Evolutionary conservation across 2,888 invertebrate genomes (phyloP).

Genomic region (Meiosimyza platycephala): DNA sequence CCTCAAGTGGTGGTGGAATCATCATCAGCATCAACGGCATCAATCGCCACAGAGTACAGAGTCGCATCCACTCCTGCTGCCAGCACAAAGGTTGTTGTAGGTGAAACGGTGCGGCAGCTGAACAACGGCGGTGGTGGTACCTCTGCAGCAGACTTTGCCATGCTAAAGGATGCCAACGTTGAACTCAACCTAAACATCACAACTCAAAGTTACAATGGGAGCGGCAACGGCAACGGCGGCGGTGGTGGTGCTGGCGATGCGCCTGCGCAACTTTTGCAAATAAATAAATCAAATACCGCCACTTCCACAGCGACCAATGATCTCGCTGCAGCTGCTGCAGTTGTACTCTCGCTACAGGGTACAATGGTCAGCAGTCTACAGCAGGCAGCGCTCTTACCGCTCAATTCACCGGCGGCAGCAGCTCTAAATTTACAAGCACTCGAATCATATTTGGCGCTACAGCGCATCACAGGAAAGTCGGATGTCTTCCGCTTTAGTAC

Average conservation of each 20-base stretch:
- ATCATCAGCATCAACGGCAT: slow-evolving; percentile 5
- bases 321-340: slow-evolving; percentile 73
- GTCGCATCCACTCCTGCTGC: slow-evolving; percentile 30
- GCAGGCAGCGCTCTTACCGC: slow-evolving; percentile 84
- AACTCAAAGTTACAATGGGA: not conserved
- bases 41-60: not conserved
- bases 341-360: slow-evolving; percentile 84
- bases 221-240: not conserved
- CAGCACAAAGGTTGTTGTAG: slow-evolving; percentile 25
- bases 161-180: slow-evolving; percentile 8
- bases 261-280: slow-evolving; percentile 38
- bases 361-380: slow-evolving; percentile 87
- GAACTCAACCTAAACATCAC: slow-evolving; percentile 17
- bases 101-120: slow-evolving; percentile 22
- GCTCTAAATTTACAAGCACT: slow-evolving; percentile 87
- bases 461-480: slow-evolving; percentile 79
- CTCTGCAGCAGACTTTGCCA: slow-evolving; percentile 6
- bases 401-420: slow-evolving; percentile 85
- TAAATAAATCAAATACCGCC: slow-evolving; percentile 28
- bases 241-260: slow-evolving; percentile 22
- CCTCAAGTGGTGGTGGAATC: slow-evolving; percentile 21
- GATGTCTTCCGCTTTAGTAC: slow-evolving; percentile 73
- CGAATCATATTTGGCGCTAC: slow-evolving; percentile 86
- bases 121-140: not conserved
- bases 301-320: slow-evolving; percentile 66